phyloP scores from a whole-genome alignment of 2,797 vertebrate species.

The Sebastolobus altivelis region DNA sequence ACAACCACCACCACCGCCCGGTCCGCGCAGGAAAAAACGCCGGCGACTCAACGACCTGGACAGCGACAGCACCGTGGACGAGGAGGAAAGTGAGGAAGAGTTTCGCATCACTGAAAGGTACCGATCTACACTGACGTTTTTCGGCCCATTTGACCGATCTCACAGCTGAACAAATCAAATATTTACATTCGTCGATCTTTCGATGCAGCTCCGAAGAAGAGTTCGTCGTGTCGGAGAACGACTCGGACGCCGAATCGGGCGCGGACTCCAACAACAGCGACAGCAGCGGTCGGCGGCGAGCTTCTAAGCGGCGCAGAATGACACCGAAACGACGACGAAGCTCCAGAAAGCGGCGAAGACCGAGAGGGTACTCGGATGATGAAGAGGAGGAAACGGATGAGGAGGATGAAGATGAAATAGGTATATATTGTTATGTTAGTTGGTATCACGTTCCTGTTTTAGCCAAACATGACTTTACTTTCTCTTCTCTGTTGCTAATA shows the following conservation, averaged over 20 bases:
- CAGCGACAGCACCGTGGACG: conserved; percentile 95
- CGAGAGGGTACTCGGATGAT: conserved; percentile 93
- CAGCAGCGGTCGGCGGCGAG: conserved; percentile 59
- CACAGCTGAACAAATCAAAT: not conserved
- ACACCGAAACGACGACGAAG: conserved; percentile 82
- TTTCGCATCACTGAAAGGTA: conserved; percentile 95
- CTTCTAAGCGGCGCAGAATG: conserved; percentile 70
- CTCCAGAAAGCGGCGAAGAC: conserved; percentile 85
- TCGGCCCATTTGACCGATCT: no score
- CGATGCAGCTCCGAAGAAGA: conserved; percentile 91
- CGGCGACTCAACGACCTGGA: conserved; percentile 97
- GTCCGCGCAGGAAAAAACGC: conserved; percentile 91
- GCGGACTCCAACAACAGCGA: conserved; percentile 90
- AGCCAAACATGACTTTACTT: not conserved
- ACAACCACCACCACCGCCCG: conserved; percentile 74
- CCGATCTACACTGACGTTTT: not conserved
- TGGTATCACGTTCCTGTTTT: not conserved
- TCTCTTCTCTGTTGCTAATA: not conserved
- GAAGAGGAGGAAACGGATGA: conserved; percentile 94
- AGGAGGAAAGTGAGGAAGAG: conserved; percentile 97
- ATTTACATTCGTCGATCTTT: not conserved
- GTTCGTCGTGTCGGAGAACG: conserved; percentile 92
- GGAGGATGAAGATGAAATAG: conserved; percentile 87
- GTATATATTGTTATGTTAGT: conserved; percentile 41
- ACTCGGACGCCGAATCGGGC: conserved; percentile 86